phyloP scores from a whole-genome alignment of 2,113 vertebrate species.

The Rissa tridactyla region DNA sequence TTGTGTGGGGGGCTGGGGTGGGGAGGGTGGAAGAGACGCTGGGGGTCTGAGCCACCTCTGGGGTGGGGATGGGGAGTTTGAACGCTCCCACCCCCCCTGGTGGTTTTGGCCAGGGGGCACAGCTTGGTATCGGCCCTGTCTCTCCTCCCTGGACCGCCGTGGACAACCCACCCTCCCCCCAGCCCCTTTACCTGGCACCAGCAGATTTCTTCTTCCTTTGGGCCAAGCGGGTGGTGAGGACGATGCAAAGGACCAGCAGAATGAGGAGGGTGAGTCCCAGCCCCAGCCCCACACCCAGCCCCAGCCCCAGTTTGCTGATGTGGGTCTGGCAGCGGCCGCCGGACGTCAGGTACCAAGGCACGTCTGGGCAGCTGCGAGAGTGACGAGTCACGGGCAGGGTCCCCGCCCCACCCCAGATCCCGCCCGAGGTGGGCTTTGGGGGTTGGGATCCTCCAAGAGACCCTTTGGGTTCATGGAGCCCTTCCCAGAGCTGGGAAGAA shows the following conservation, averaged over 20 bases:
- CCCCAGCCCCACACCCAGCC: neutral
- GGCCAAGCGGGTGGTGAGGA: neutral
- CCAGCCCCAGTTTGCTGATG: slow-evolving; percentile 12
- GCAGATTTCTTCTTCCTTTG: neutral
- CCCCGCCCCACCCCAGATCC: no score
- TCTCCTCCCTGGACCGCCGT: rapidly evolving
- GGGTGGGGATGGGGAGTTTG: neutral
- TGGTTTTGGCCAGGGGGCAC: no score
- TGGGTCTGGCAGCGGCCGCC: neutral
- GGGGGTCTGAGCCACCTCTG: neutral
- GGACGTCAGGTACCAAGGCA: neutral
- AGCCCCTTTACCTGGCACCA: neutral
- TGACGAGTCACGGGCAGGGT: neutral
- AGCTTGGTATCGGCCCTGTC: no score
- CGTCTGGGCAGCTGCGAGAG: neutral
- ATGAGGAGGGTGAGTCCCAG: neutral
- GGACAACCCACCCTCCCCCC: no score
- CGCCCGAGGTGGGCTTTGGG: no score
- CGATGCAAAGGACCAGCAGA: neutral
- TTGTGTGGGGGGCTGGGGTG: neutral
- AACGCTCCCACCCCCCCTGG: no score
- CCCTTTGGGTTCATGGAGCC: neutral
- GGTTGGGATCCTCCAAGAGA: no score
- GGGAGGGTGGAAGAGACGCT: no score
- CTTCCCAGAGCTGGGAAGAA: neutral